Evolutionary conservation across 2,113 vertebrate species (phyloP), one percentile per base, ranked within the genome.

Genomic region (Nothoprocta pentlandii): DNA sequence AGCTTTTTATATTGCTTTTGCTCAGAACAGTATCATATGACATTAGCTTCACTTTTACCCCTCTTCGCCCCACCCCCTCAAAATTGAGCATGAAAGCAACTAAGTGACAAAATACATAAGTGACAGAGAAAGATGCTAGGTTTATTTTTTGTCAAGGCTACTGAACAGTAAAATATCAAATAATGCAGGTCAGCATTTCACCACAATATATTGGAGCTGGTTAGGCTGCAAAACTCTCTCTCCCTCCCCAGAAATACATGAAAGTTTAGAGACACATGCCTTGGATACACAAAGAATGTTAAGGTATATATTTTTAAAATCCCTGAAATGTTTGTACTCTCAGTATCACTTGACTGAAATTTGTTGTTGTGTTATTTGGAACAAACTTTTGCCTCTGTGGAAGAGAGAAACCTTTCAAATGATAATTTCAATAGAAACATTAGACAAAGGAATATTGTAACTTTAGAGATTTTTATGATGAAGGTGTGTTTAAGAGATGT

Each of bases 401-500:
- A 95, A 97, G 93, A 97, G 96, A 97, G 94, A 97, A 97, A 97
- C 86, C 97, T 98, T 98, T 98, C 97, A 98, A 97, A 96, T 97
- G 92, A 95, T 96, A 97, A 98, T 98, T 98, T 98, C 97, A 97
- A 90, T 96, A 94, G 97, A 97, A 97, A 97, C 95, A 91, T 97
- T 95, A 98, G 98, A 98, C 98, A 98, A 98, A 98, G 97, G 98
- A 97, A 98, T 98, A 98, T 98, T 98, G 98, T 98, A 98, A 98
- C 97, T 98, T 98, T 97, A 93, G 97, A 98, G 97, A 97, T 98
- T 98, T 98, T 98, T 98, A 98, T 98, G 98, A 98, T 98, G 98
- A 98, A 98, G 98, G 98, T 98, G 98, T 98, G 98, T 98, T 98
- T 98, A 98, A 98, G 97, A 98, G 98, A 98, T 98, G 98, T 98